phyloP scores from a whole-genome alignment of 1,140 invertebrate genomes.

The Drosophila ohnishii region DNA sequence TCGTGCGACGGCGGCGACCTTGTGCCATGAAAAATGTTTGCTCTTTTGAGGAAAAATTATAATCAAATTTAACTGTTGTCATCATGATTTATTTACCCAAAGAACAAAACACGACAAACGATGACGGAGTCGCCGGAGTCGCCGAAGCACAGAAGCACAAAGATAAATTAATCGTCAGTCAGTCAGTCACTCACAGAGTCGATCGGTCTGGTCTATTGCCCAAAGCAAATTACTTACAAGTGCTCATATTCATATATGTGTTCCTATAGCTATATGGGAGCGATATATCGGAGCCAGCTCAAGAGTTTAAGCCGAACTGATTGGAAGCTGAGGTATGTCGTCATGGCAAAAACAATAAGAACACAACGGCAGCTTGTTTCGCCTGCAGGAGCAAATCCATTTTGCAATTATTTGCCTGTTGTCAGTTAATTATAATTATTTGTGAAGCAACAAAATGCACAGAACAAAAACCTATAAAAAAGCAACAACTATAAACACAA shows the following conservation, averaged over 20 bases:
- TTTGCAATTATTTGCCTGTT: slow-evolving; percentile 64
- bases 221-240: slow-evolving; percentile 49
- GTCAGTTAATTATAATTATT: slow-evolving; percentile 69
- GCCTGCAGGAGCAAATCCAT: slow-evolving; percentile 70
- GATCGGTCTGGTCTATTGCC: slow-evolving; percentile 50
- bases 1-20: slow-evolving; percentile 44
- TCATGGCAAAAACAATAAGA: slow-evolving; percentile 47
- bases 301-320: slow-evolving; percentile 15
- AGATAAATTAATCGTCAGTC: slow-evolving; percentile 58
- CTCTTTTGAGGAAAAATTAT: slow-evolving; percentile 61
- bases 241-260: slow-evolving; percentile 27
- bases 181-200: slow-evolving; percentile 38
- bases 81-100: slow-evolving; percentile 74
- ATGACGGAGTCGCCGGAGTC: slow-evolving; percentile 43
- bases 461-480: slow-evolving; percentile 6
- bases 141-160: slow-evolving; percentile 55
- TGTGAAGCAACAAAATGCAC: slow-evolving; percentile 41
- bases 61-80: slow-evolving; percentile 81
- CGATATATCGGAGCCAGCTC: slow-evolving; percentile 26
- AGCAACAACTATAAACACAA: slow-evolving; percentile 31
- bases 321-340: slow-evolving; percentile 41
- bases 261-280: slow-evolving; percentile 1
- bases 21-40: slow-evolving; percentile 73
- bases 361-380: slow-evolving; percentile 56
- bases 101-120: slow-evolving; percentile 65